These are phyloP conservation scores for Bombus ignitus DNA, from an alignment of 1,140 invertebrate genomes.

Conservation along the genomic window DNA sequence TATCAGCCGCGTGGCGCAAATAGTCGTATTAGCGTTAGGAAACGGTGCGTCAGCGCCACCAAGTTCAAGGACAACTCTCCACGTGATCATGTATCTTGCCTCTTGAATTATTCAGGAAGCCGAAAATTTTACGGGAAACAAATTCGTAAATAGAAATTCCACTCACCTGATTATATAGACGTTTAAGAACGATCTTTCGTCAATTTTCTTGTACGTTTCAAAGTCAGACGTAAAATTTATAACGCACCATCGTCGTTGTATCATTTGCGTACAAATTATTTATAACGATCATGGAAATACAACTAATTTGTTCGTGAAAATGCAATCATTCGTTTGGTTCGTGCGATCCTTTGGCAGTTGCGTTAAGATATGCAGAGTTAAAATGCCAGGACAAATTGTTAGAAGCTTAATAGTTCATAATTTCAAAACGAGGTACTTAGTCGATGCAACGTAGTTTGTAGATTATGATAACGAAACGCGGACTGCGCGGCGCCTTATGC, in stretches of 20 bases:
- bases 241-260: no score
- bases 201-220: not conserved
- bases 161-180: fast-evolving
- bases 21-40: conserved; percentile 61
- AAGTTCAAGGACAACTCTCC: conserved; percentile 75
- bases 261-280: not conserved
- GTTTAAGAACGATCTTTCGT: not conserved
- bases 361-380: not conserved
- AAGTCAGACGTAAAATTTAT: not conserved
- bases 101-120: conserved; percentile 3
- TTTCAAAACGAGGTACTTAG: not conserved
- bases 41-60: conserved; percentile 65
- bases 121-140: conserved; percentile 4
- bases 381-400: no score
- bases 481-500: not conserved
- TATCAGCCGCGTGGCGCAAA: conserved; percentile 66
- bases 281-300: not conserved
- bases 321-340: not conserved
- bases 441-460: not conserved
- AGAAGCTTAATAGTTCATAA: not conserved
- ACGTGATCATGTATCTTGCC: conserved; percentile 65
- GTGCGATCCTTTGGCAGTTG: not conserved
- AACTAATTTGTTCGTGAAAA: not conserved
- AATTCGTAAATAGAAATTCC: not conserved
- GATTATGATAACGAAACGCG: not conserved